Base-by-base conservation (phyloP, 1,140 invertebrate species). In the Meloidogyne chitwoodi region DNA sequence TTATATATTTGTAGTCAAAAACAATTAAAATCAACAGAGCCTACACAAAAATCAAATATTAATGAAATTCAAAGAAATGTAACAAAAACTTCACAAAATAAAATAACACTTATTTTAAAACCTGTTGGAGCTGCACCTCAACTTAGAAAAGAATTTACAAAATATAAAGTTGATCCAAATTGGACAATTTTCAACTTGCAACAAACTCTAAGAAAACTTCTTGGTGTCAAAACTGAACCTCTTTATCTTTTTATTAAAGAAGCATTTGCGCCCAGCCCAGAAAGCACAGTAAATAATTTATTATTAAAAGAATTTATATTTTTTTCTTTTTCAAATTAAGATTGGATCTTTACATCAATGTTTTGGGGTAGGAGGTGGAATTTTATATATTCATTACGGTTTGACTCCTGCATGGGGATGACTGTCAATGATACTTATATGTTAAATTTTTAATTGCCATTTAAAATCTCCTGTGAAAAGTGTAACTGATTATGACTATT, bases 71-170 rank as follows among this genome's bases (percentile, higher is more conserved):
- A n/a, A 5, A 27, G 14, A 34, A 24, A 48, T 22, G 31, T 27
- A 41, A 16, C 70, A 11, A 56, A 34, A 8, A 64, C 31, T 12
- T 6, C 22, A 4, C 44, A 19, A 31, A 14, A 56, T 29, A 72
- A 72, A 72, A 62, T 72, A 8, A 72, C 70, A 31, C 56, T 72
- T 31, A 19, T 44, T 24, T 27, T 72, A 63, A 72, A 48, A 61
- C 70, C 70, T 5, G 70, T 72, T 31, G 70, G 70, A 12, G 22
- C 27, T 16, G 70, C 70, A 61, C 70, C 70, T 56, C 70, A 72
- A 61, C 70, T 72, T 12, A 31, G 44, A 56, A 56, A 41, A 26
- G 38, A 69, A 56, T 69, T 48, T 56, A 69, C 38, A 69, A 69
- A 69, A 34, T 19, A 48, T 11, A 56, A 24, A 41, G 56, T 56